These are phyloP conservation scores for Pristionchus fissidentatus DNA, from an alignment of 2,888 invertebrate genomes.

Conservation along the genomic window DNA sequence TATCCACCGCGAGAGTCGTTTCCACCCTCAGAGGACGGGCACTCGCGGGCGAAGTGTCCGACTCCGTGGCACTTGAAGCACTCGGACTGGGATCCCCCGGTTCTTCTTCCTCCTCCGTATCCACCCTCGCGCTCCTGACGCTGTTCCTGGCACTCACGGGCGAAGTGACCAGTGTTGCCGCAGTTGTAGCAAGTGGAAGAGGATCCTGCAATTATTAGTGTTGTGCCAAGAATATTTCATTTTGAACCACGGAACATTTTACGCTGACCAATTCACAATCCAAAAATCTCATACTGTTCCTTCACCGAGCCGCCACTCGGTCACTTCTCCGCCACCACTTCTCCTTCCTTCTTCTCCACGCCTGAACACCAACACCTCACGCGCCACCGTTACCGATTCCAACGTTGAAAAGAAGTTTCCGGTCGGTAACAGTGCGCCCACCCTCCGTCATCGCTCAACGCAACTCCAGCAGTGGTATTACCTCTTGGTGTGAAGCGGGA, in stretches of 20 bases:
- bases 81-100: slow-evolving; percentile 1
- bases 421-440: slow-evolving; percentile 45
- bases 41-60: slow-evolving; percentile 59
- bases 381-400: slow-evolving; percentile 43
- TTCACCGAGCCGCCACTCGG: slow-evolving; percentile 43
- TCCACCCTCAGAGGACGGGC: slow-evolving; percentile 50
- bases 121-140: slow-evolving; percentile 53
- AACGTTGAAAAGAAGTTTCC: neutral
- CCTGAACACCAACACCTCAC: slow-evolving; percentile 44
- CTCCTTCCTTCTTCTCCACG: slow-evolving; percentile 36
- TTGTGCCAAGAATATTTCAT: neutral
- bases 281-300: slow-evolving; percentile 33
- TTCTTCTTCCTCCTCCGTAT: slow-evolving; percentile 51
- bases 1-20: slow-evolving; percentile 36
- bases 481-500: slow-evolving; percentile 42
- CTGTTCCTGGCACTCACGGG: slow-evolving; percentile 69
- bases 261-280: neutral
- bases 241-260: neutral
- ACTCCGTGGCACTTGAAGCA: slow-evolving; percentile 52
- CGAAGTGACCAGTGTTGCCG: slow-evolving; percentile 70
- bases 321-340: slow-evolving; percentile 44
- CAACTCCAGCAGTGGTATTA: slow-evolving; percentile 43
- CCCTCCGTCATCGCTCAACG: slow-evolving; percentile 42
- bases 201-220: slow-evolving; percentile 35
- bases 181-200: slow-evolving; percentile 68